Conservation (phyloP, 2,113 vertebrate species). For the Eclectus roratus region DNA sequence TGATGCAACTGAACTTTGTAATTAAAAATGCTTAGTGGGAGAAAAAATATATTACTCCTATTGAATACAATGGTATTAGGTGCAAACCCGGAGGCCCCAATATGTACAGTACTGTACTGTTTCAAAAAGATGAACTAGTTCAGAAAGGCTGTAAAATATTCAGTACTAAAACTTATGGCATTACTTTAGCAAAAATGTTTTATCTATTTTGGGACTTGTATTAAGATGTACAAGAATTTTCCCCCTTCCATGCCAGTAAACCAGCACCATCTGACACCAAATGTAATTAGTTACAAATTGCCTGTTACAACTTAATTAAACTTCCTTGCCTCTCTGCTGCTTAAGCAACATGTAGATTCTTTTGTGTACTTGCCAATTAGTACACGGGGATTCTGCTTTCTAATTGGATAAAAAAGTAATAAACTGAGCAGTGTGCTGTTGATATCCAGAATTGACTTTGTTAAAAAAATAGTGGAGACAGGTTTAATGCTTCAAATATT, state of each 20-base stretch:
- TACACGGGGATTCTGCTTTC: conserved; percentile 59
- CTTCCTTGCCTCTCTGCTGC: conserved; percentile 56
- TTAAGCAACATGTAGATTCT: conserved; percentile 65
- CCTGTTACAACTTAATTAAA: conserved; percentile 70
- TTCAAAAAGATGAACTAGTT: not conserved
- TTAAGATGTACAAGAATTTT: conserved; percentile 2
- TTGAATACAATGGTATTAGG: not conserved
- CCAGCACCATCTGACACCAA: conserved; percentile 43
- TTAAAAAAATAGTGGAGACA: conserved; percentile 54
- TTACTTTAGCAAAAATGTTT: not conserved
- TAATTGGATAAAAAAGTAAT: conserved; percentile 70
- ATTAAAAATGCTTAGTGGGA: not conserved
- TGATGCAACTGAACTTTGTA: not conserved
- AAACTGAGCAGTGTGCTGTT: conserved; percentile 63
- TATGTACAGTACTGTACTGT: not conserved
- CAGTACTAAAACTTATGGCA: not conserved
- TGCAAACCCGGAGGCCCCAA: not conserved
- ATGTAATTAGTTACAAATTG: conserved; percentile 73
- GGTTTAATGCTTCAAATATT: conserved; percentile 73
- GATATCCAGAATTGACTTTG: conserved; percentile 56
- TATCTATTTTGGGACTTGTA: conserved; percentile 13
- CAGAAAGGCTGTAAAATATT: not conserved
- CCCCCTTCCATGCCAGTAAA: not conserved
- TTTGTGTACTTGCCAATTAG: conserved; percentile 70
- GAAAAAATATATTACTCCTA: not conserved